These are phyloP conservation scores for Listrodromus nycthemerus DNA, from an alignment of 2,888 invertebrate species.

Conservation along the genomic window DNA sequence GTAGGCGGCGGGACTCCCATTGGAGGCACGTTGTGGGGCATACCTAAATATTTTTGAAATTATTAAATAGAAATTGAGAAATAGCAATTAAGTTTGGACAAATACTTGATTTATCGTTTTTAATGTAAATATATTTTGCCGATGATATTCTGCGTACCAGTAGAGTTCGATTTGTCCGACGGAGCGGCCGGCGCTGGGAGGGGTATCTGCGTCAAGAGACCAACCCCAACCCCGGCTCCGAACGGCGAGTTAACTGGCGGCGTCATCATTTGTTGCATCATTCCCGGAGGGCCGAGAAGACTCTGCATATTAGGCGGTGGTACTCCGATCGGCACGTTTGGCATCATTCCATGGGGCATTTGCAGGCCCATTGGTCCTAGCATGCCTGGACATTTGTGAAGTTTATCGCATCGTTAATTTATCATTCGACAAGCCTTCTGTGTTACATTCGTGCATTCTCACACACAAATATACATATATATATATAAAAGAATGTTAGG, in stretches of 20 bases:
- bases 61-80: not conserved
- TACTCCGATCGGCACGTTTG: conserved; percentile 86
- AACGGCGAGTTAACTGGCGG: conserved; percentile 83
- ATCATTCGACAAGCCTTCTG: not conserved
- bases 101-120: no score
- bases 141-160: conserved; percentile 72
- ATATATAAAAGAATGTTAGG: no score
- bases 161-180: conserved; percentile 83
- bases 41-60: conserved; percentile 74
- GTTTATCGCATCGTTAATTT: not conserved
- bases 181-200: conserved; percentile 83
- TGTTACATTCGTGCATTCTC: no score
- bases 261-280: conserved; percentile 83
- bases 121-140: not conserved
- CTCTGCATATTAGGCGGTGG: conserved; percentile 87
- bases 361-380: conserved; percentile 86
- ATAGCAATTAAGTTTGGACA: not conserved
- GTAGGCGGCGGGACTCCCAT: conserved; percentile 83
- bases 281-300: conserved; percentile 82
- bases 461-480: no score
- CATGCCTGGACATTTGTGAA: conserved; percentile 76
- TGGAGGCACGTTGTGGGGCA: conserved; percentile 84
- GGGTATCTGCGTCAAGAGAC: conserved; percentile 83
- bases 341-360: conserved; percentile 86
- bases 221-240: conserved; percentile 81